Base-by-base conservation (phyloP, 2,797 vertebrate species). In the Sternarchorhynchus goeldii region DNA sequence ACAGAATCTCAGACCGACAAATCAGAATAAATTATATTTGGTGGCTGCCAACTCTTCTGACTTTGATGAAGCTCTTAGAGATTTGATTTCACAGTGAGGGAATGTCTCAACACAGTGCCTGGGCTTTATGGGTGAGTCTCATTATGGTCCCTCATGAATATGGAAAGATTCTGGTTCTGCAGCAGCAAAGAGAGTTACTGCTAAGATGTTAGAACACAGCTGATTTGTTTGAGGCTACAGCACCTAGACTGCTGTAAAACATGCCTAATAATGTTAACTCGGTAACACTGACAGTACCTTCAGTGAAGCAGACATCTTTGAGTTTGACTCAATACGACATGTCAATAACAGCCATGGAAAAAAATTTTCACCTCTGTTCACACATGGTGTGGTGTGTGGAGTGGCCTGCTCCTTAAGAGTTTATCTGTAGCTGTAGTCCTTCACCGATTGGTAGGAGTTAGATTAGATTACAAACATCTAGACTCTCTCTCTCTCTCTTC, bases 41-140 rank as follows among this genome's bases (percentile, higher is more conserved):
- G 81, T 87, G 87, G 78, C 81, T 93, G 91, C 90, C 82, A 77
- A 86, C 78, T 88, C 80, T 77, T 85, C 91, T 92, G 91, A 91
- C 88, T 89, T 89, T 92, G 90, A 93, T 87, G 87, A 91, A 88
- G 90, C 85, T 87, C 82, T 64, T 79, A 34, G 2, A 14, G 45
- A 50, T 12, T 75, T 88, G 87, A 85, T 91, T 91, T 91, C 86
- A 88, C 85, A 82, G 83, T 67, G 73, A 75, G 72, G 53, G 56
- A 25, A 20, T 59, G 62, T 36, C 57, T 53, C 12, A 39, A 14
- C 39, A 53, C 64, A 16, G 4, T 21, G 64, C 25, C n/a, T 68
- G 25, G 65, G 36, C 25, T 45, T 87, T 88, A 88, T 88, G 89
- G 79, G 75, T 81, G 85, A 84, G 88, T 85, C 83, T 85, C 71